Percentiles rank a stretch among this genome's conserved stretches.
These are phyloP conservation scores for Cepaea nemoralis DNA, from an alignment of 1,140 invertebrate species.

Conservation along the genomic window DNA sequence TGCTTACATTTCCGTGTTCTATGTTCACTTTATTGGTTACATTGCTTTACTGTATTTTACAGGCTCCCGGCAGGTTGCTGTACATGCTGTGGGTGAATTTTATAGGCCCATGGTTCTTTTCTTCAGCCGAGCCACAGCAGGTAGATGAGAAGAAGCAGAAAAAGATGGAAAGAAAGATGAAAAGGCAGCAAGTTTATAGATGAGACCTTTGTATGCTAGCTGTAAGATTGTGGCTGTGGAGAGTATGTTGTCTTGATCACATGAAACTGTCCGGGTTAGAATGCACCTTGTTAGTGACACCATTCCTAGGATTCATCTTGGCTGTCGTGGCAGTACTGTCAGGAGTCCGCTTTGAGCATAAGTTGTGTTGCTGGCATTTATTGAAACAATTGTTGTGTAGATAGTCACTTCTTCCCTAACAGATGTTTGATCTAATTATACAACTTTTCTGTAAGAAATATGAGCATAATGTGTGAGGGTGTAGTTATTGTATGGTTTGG, in stretches of 20 bases:
- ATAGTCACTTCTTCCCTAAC: not conserved
- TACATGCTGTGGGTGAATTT: conserved; percentile 90
- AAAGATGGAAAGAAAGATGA: conserved; percentile 89
- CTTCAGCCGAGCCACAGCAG: conserved; percentile 77
- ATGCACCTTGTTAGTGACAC: not conserved
- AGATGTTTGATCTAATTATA: too few species aligned
- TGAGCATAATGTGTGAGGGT: too few species aligned
- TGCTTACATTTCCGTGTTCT: too few species aligned
- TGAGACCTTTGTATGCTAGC: not conserved
- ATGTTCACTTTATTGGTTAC: too few species aligned
- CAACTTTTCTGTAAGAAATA: too few species aligned
- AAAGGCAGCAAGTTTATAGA: conserved; percentile 51
- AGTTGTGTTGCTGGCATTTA: too few species aligned
- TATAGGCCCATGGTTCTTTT: conserved; percentile 90
- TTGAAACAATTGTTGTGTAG: not conserved
- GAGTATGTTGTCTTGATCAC: not conserved
- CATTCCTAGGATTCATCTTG: not conserved
- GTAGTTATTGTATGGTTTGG: too few species aligned
- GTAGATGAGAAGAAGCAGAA: conserved; percentile 88
- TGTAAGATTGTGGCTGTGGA: not conserved
- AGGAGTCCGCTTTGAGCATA: too few species aligned
- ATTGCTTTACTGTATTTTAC: conserved; percentile 53
- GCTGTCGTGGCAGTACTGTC: too few species aligned
- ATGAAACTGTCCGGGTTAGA: not conserved
- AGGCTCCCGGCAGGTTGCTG: conserved; percentile 83